These are phyloP conservation scores for Drosophila ezoana DNA, from an alignment of 2,888 invertebrate species.

Conservation along the genomic window DNA sequence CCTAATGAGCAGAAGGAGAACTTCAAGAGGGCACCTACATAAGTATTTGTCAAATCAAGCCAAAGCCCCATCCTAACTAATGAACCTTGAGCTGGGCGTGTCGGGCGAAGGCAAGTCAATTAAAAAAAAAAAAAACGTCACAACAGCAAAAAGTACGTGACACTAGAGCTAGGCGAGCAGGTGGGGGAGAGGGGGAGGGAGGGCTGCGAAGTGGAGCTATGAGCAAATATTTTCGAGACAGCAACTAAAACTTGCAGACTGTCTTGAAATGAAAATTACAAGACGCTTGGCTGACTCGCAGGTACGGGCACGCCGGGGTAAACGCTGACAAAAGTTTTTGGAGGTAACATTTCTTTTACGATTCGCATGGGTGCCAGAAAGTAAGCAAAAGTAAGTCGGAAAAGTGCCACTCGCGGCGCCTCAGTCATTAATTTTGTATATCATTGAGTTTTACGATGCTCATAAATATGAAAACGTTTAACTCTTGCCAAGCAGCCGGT, in stretches of 20 bases:
- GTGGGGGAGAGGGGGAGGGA: neutral
- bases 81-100: constrained; percentile 62
- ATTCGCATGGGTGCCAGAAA: constrained; percentile 68
- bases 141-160: constrained; percentile 80
- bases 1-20: constrained; percentile 65
- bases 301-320: constrained; percentile 23
- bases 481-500: constrained; percentile 68
- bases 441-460: constrained; percentile 83
- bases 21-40: constrained; percentile 42
- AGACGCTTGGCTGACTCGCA: constrained; percentile 62
- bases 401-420: constrained; percentile 64
- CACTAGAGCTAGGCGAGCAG: constrained; percentile 49
- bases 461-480: constrained; percentile 84
- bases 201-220: neutral
- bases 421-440: constrained; percentile 83
- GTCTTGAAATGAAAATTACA: constrained; percentile 79
- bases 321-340: constrained; percentile 66
- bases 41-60: constrained; percentile 62
- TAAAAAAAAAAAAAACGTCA: constrained; percentile 78
- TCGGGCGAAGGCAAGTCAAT: constrained; percentile 81
- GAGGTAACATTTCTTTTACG: constrained; percentile 78
- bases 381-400: constrained; percentile 43
- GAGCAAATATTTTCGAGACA: constrained; percentile 51
- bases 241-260: constrained; percentile 70
- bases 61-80: constrained; percentile 49